Conservation (phyloP, 2,888 invertebrate genomes). For the Anodontia alba region DNA sequence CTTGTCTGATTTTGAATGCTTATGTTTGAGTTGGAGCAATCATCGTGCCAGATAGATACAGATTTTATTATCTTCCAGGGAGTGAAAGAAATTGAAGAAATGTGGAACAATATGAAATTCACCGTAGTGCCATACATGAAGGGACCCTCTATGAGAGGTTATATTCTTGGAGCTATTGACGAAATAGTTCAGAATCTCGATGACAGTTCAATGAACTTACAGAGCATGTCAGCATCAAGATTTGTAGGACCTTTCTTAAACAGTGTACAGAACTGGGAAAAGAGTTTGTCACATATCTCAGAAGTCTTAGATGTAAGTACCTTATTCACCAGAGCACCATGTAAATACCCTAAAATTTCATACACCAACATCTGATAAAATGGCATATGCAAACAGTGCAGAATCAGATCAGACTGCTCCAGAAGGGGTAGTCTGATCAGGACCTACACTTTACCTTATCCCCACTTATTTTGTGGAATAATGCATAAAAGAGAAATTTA, state of each 20-base stretch:
- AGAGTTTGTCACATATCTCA: slow-evolving; percentile 90
- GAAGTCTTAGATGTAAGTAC: slow-evolving; percentile 91
- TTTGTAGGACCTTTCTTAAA: slow-evolving; percentile 95
- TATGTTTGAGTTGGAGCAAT: too few species aligned
- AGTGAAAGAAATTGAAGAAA: slow-evolving; percentile 92
- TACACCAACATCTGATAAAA: too few species aligned
- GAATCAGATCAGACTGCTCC: too few species aligned
- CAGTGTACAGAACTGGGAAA: slow-evolving; percentile 94
- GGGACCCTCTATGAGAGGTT: slow-evolving; percentile 91
- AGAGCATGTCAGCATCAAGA: slow-evolving; percentile 90
- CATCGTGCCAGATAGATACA: too few species aligned
- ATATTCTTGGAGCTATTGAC: slow-evolving; percentile 92
- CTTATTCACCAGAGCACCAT: not conserved
- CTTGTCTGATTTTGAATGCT: too few species aligned
- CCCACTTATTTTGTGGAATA: too few species aligned
- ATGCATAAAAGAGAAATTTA: too few species aligned
- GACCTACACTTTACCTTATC: too few species aligned
- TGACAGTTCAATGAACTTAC: slow-evolving; percentile 95
- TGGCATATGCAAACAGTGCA: too few species aligned
- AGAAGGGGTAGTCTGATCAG: too few species aligned
- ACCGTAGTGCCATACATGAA: slow-evolving; percentile 85
- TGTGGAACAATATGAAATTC: slow-evolving; percentile 85
- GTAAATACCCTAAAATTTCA: too few species aligned
- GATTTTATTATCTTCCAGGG: too few species aligned
- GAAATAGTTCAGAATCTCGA: slow-evolving; percentile 93